Evolutionary conservation across 2,797 vertebrate species (phyloP).

Genomic region (Allochrocebus solatus): DNA sequence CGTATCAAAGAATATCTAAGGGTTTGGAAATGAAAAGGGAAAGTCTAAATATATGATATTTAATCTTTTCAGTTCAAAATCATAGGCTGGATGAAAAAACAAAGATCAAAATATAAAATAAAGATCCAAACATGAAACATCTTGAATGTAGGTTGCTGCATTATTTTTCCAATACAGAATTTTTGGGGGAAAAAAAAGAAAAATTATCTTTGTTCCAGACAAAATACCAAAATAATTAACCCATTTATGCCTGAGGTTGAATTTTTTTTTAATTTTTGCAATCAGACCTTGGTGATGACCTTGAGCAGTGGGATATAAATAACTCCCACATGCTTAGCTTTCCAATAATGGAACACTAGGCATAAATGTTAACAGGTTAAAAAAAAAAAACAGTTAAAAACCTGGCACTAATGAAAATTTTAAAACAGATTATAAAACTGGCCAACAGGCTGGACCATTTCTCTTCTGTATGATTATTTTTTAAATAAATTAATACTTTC

Average conservation of each 20-base stretch:
- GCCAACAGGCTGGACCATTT: neutral
- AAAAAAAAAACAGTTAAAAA: neutral
- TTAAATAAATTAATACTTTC: neutral
- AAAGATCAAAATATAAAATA: slow-evolving; percentile 23
- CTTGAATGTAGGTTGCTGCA: neutral
- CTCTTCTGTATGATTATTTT: neutral
- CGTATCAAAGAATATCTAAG: neutral
- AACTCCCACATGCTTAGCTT: neutral
- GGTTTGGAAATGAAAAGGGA: neutral
- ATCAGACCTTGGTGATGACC: neutral
- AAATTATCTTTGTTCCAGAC: neutral
- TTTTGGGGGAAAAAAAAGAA: neutral
- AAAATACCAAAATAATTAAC: slow-evolving; percentile 6
- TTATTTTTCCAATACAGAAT: slow-evolving; percentile 43
- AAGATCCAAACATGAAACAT: neutral
- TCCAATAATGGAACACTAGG: neutral
- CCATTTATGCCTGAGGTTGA: neutral
- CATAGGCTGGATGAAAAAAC: slow-evolving; percentile 15
- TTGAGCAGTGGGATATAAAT: neutral
- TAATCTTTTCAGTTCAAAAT: slow-evolving; percentile 36
- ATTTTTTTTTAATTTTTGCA: neutral
- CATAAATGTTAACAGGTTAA: neutral
- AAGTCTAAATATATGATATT: slow-evolving; percentile 9
- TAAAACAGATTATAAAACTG: neutral
- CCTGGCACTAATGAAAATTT: neutral